These are phyloP conservation scores for Pristis pectinata DNA, from an alignment of 2,797 vertebrate species.

Conservation along the genomic window DNA sequence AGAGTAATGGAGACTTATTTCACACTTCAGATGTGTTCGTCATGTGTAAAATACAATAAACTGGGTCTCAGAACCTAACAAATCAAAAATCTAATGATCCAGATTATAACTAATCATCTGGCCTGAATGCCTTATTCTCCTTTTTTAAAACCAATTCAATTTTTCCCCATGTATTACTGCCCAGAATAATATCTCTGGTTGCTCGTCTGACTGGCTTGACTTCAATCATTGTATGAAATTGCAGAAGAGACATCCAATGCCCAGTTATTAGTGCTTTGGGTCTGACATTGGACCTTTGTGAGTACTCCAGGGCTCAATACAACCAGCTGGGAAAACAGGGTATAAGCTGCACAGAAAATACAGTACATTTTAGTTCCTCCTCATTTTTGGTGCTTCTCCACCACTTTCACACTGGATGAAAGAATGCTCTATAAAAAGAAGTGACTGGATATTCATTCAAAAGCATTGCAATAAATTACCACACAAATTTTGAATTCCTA, in stretches of 20 bases:
- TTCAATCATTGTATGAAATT: slow-evolving; percentile 31
- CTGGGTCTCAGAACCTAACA: slow-evolving; percentile 33
- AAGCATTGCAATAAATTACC: background rate
- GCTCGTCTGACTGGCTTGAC: slow-evolving; percentile 35
- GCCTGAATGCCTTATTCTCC: slow-evolving; percentile 38
- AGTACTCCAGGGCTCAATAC: background rate
- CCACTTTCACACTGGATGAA: background rate
- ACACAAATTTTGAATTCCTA: background rate
- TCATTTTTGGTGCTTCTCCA: background rate
- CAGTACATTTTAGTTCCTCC: background rate
- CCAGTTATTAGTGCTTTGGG: slow-evolving; percentile 15
- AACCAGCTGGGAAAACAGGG: slow-evolving; percentile 1
- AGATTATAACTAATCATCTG: slow-evolving; percentile 39
- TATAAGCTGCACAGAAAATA: background rate
- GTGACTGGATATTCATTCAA: background rate
- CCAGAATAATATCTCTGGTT: slow-evolving; percentile 30
- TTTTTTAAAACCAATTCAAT: slow-evolving; percentile 37
- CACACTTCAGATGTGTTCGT: slow-evolving; percentile 36
- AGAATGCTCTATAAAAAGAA: background rate
- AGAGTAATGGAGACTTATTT: slow-evolving; percentile 38
- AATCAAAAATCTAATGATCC: slow-evolving; percentile 38
- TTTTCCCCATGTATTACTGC: slow-evolving; percentile 27
- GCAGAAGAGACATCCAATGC: slow-evolving; percentile 31
- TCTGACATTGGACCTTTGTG: slow-evolving; percentile 21
- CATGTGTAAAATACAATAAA: slow-evolving; percentile 38